Percentiles rank a stretch among this genome's conserved stretches.
Conservation (phyloP, 2,113 vertebrate species). For the Hystrix brachyura region DNA sequence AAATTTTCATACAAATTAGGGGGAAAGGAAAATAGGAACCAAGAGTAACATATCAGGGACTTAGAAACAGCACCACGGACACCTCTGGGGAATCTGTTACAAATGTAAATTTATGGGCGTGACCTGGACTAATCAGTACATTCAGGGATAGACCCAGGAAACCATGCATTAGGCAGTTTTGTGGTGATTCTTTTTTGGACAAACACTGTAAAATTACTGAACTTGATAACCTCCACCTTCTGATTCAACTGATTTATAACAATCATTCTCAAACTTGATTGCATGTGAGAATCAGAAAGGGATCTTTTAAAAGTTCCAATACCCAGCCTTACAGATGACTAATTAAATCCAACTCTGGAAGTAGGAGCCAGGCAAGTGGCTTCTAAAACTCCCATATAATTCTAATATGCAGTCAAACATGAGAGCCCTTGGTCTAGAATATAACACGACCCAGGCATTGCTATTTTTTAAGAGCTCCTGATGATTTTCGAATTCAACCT, state of each 20-base stretch:
- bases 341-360: conserved; percentile 23
- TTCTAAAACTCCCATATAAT: conserved; percentile 45
- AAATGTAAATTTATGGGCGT: background rate
- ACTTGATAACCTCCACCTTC: background rate
- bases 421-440: background rate
- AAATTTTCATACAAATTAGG: background rate
- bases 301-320: background rate
- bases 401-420: background rate
- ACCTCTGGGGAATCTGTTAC: background rate
- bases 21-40: background rate
- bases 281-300: background rate
- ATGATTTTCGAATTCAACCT: background rate
- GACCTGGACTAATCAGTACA: background rate
- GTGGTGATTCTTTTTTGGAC: background rate
- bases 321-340: background rate
- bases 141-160: background rate
- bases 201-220: conserved; percentile 4
- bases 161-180: background rate
- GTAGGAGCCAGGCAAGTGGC: background rate
- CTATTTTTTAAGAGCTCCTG: background rate
- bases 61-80: background rate
- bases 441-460: background rate
- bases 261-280: conserved; percentile 1
- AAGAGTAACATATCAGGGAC: background rate
- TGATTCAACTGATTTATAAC: background rate